Percentiles rank a stretch among this genome's conserved stretches.
These are phyloP conservation scores for Mustela lutreola DNA, from an alignment of 2,113 vertebrate genomes.

Conservation along the genomic window DNA sequence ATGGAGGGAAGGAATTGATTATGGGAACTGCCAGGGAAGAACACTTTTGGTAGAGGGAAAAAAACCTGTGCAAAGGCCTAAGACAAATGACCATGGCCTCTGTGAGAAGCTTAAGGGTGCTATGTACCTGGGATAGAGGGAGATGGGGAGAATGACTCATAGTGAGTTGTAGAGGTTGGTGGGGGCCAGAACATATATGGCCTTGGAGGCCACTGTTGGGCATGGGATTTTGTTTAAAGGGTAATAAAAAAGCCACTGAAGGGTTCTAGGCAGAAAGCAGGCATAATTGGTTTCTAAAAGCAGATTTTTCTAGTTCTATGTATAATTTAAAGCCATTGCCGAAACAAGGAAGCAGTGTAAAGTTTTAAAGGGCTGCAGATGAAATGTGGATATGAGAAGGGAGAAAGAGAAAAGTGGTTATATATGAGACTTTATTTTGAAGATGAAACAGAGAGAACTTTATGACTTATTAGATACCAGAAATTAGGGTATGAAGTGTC, in stretches of 20 bases:
- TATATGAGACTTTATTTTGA: neutral
- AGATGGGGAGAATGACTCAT: neutral
- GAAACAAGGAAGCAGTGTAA: neutral
- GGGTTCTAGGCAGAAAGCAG: neutral
- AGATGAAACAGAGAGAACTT: neutral
- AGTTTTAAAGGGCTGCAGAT: neutral
- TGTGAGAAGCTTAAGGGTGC: neutral
- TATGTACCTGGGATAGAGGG: neutral
- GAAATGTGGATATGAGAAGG: neutral
- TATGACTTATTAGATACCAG: neutral
- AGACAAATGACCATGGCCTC: neutral
- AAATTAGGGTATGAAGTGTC: neutral
- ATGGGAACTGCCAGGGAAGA: neutral
- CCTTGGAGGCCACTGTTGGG: neutral
- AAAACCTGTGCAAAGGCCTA: neutral
- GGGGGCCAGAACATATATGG: neutral
- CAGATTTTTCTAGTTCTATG: neutral
- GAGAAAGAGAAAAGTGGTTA: neutral
- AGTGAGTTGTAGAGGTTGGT: neutral
- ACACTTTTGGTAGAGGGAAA: neutral
- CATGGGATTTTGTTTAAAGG: slow-evolving; percentile 39
- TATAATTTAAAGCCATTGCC: neutral
- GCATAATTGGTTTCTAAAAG: neutral
- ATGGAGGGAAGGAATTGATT: neutral
- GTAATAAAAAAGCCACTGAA: neutral